Base-by-base conservation (phyloP, 2,113 vertebrate genomes). In the Melanocharis versteri region DNA sequence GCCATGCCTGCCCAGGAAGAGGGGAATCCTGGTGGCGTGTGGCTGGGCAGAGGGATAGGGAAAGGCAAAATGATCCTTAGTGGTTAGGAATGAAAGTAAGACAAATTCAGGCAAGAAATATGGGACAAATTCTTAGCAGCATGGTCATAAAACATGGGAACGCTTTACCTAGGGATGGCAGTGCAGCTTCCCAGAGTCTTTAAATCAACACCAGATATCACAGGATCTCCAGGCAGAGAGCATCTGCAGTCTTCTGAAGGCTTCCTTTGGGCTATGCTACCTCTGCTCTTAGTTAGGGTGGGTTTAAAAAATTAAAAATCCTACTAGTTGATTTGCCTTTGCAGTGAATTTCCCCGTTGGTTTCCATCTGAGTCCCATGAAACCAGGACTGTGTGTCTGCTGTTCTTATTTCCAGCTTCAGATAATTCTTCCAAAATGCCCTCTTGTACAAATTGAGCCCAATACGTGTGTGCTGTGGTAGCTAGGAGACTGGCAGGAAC, bases 401-500 rank as follows among this genome's bases (percentile, higher is more conserved):
- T 28, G 45, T 21, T 90, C 72, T 91, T 77, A 62, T 90, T 85
- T n/a, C 68, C 6, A 11, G 78, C 73, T 94, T 90, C 39, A 57
- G 96, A 73, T 79, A 85, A 80, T 92, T 62, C 75, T 56, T 90
- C 84, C 90, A 61, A 81, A 96, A 94, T 56, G 76, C 87, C 78
- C 89, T 82, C 75, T 58, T 27, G 6, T 72, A 91, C 50, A 78
- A 93, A 87, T 80, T 17, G 82, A 93, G 91, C 58, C 87, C 66
- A 8, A 9, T 40, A 30, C 47, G 53, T 48, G 28, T 37, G 73
- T 71, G 94, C 28, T 85, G 76, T 68, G 93, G 96, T 97, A 94
- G 92, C 96, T 72, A 89, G 91, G 96, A 96, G 96, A 96, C 96
- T 96, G 94, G 94, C 94, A 95, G 91, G 72, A 87, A n/a, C 47